These are phyloP conservation scores for Tenodera sinensis DNA, from an alignment of 2,888 invertebrate species.

Conservation along the genomic window DNA sequence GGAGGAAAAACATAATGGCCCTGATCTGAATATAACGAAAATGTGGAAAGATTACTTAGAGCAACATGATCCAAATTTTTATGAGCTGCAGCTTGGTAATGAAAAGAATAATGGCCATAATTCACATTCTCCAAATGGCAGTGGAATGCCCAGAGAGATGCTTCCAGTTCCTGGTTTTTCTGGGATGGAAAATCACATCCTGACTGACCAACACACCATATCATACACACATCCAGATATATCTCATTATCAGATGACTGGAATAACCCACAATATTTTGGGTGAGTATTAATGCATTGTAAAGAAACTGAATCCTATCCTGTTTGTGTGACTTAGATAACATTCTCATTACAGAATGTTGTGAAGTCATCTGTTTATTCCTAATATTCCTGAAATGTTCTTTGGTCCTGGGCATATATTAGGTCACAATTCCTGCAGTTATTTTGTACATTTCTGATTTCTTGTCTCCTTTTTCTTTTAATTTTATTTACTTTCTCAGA, in stretches of 20 bases:
- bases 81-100: slow-evolving; percentile 50
- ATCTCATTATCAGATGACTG: slow-evolving; percentile 5
- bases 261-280: slow-evolving; percentile 6
- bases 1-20: slow-evolving; percentile 53
- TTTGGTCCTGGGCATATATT: too few relatives aligned
- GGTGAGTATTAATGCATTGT: background rate
- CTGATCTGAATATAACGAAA: slow-evolving; percentile 56
- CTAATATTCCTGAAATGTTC: too few relatives aligned
- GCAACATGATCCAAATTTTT: slow-evolving; percentile 53
- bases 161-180: background rate
- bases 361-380: too few relatives aligned
- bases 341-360: too few relatives aligned
- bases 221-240: slow-evolving; percentile 7
- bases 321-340: background rate
- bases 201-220: background rate
- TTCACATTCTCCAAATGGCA: slow-evolving; percentile 2
- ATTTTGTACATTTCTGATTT: too few relatives aligned
- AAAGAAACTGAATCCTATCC: background rate
- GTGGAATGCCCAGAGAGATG: background rate
- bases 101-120: slow-evolving; percentile 41
- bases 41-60: slow-evolving; percentile 59
- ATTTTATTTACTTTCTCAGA: too few relatives aligned
- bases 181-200: background rate
- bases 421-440: too few relatives aligned
- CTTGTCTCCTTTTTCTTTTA: too few relatives aligned